Evolutionary conservation across 2,797 vertebrate genomes (phyloP).

Genomic region (Sandelia bainsii): DNA sequence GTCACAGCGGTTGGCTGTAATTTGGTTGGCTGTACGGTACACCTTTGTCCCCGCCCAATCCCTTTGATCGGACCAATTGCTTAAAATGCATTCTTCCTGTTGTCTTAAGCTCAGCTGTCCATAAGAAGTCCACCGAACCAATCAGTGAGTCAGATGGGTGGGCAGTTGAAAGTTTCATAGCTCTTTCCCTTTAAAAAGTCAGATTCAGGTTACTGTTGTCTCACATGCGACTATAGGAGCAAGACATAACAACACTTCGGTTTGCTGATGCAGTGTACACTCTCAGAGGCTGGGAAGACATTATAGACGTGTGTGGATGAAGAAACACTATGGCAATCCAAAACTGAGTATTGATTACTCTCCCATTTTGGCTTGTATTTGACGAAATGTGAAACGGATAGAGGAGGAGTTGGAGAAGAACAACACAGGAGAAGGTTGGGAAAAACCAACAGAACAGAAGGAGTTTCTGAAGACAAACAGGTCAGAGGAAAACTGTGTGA

Average conservation of each 20-base stretch:
- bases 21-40: slow-evolving; percentile 76
- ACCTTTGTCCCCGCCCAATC: slow-evolving; percentile 77
- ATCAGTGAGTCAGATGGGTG: slow-evolving; percentile 77
- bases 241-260: slow-evolving; percentile 35
- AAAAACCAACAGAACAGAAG: slow-evolving; percentile 13
- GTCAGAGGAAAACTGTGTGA: slow-evolving; percentile 12
- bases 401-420: slow-evolving; percentile 14
- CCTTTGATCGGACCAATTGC: slow-evolving; percentile 76
- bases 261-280: slow-evolving; percentile 29
- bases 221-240: slow-evolving; percentile 68
- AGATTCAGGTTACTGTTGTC: slow-evolving; percentile 71
- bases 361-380: slow-evolving; percentile 15
- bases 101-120: slow-evolving; percentile 72
- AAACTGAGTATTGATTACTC: slow-evolving; percentile 7
- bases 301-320: slow-evolving; percentile 36
- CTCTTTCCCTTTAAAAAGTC: slow-evolving; percentile 83
- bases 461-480: slow-evolving; percentile 36
- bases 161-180: slow-evolving; percentile 65
- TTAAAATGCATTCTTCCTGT: slow-evolving; percentile 65
- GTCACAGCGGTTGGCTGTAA: slow-evolving; percentile 80
- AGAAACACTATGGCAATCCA: slow-evolving; percentile 9
- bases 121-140: slow-evolving; percentile 69
- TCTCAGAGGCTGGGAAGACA: slow-evolving; percentile 35
- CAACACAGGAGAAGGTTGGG: slow-evolving; percentile 32
- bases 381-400: slow-evolving; percentile 20